phyloP scores from a whole-genome alignment of 2,113 vertebrate genomes.

The Felis chaus region DNA sequence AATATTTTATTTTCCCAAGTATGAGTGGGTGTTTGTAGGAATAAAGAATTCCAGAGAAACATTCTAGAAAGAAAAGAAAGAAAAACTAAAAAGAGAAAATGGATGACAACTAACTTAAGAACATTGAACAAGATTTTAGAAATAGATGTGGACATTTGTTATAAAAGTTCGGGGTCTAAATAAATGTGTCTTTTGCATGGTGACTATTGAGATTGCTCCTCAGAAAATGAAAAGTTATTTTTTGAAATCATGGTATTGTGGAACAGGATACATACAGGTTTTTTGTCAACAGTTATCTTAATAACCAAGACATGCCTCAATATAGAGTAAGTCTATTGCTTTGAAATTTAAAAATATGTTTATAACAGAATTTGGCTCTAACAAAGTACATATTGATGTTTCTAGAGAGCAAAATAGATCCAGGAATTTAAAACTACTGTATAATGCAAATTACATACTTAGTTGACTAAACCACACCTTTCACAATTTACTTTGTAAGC shows the following conservation, averaged over 20 bases:
- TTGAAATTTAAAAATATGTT: conserved; percentile 62
- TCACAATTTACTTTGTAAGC: conserved; percentile 3
- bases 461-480: conserved; percentile 18
- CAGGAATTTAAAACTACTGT: conserved; percentile 44
- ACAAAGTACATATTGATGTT: conserved; percentile 52
- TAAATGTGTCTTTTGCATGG: not conserved
- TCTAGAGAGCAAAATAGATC: conserved; percentile 42
- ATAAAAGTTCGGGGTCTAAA: not conserved
- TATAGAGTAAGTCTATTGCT: conserved; percentile 22
- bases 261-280: not conserved
- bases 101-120: not conserved
- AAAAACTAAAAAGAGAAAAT: not conserved
- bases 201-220: not conserved
- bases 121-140: not conserved
- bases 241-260: conserved; percentile 45
- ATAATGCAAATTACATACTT: conserved; percentile 59
- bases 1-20: conserved; percentile 1
- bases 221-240: not conserved
- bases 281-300: conserved; percentile 57
- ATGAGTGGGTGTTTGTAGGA: not conserved
- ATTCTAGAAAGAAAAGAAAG: not conserved
- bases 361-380: conserved; percentile 61
- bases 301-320: conserved; percentile 45
- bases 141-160: not conserved
- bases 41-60: not conserved